Conservation (phyloP, 1,140 invertebrate species). For the Ditylenchus dipsaci region DNA sequence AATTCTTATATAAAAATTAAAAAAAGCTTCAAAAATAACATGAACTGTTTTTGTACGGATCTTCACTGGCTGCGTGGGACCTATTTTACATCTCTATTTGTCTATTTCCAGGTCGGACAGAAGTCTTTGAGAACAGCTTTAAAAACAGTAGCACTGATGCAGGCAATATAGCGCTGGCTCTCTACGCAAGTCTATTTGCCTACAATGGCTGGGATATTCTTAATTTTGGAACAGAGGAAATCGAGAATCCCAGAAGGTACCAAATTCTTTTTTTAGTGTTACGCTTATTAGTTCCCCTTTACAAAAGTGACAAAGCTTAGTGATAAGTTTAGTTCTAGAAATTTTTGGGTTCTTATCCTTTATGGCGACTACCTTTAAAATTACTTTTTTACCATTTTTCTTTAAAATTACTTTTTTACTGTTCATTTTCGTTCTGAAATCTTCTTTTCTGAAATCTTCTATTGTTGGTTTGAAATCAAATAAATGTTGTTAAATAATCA, state of each 20-base stretch:
- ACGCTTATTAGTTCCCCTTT: not conserved
- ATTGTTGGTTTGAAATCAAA: too few relatives aligned
- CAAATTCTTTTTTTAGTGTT: conserved; percentile 6
- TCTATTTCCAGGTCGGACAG: conserved; percentile 13
- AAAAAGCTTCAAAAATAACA: conserved; percentile 6
- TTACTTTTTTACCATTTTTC: too few relatives aligned
- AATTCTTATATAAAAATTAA: conserved; percentile 31
- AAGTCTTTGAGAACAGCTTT: conserved; percentile 37
- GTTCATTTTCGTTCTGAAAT: not conserved
- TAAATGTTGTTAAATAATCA: too few relatives aligned
- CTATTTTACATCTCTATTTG: not conserved
- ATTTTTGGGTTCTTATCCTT: too few relatives aligned
- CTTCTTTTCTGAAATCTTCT: too few relatives aligned
- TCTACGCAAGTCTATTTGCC: conserved; percentile 47
- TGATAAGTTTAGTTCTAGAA: not conserved
- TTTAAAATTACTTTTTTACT: too few relatives aligned
- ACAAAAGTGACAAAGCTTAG: too few relatives aligned
- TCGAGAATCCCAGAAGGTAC: conserved; percentile 45
- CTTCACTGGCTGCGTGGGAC: too few relatives aligned
- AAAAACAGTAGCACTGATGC: conserved; percentile 32
- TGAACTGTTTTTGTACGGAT: too few relatives aligned
- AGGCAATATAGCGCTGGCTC: conserved; percentile 43
- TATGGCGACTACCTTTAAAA: too few relatives aligned
- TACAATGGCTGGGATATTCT: conserved; percentile 48
- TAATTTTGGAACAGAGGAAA: conserved; percentile 50